Evolutionary conservation across 2,888 invertebrate species (phyloP), one percentile per base, ranked within the genome.

Genomic region (Nephrocerus scutellatus): DNA sequence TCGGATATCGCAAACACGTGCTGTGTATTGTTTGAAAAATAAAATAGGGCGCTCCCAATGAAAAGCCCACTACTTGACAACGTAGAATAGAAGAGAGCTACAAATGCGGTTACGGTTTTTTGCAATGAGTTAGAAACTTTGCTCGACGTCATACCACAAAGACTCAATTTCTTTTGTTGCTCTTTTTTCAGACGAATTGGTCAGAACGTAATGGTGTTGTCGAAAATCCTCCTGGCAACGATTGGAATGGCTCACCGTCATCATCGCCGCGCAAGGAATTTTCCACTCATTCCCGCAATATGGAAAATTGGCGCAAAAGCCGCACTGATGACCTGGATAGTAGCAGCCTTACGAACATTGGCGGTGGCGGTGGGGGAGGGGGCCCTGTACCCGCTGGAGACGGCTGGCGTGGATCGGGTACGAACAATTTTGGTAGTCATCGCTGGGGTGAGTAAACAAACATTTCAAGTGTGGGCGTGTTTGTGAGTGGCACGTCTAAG

Each of bases 211-310:
- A 68, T 55, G 60, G 59, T 12, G 53, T 57, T 2, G 56, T 53
- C 1, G 63, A 60, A 18, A 44, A 43, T 30, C 3, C 5, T 28
- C 7, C 39, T 5, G 47, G 43, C 0, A 29, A 56, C 12, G 61
- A 65, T 24, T 66, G 68, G 63, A 65, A 57, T 39, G 57, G 60
- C 3, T 61, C 66, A 6, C 63, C 66, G 3, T 50, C 52, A 14
- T 60, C 65, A n/a, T 65, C 66, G 51, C 67, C 67, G 3, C 55
- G 68, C 2, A 67, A 66, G 43, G 68, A 68, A 37, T 65, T 59
- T 41, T 52, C 53, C 13, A 55, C 47, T 31, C 62, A 63, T 41
- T 51, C 60, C 14, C 55, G 60, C 2, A 63, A 61, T 45, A 49
- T 63, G 48, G 68, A 68, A 36, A 68, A 66, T 43, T 68, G 68